phyloP scores from a whole-genome alignment of 1,140 invertebrate species.

The Latrodectus geometricus region DNA sequence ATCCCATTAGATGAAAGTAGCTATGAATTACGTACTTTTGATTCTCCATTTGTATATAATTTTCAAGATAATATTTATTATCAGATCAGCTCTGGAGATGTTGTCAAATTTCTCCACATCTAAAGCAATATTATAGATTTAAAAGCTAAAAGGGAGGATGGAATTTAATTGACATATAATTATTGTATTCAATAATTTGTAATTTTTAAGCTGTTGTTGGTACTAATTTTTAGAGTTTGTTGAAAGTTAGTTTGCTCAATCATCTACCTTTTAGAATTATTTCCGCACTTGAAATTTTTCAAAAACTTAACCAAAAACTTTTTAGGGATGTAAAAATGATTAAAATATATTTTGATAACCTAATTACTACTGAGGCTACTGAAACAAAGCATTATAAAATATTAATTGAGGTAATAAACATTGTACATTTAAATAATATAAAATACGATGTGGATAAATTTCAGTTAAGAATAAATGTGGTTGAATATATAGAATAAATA shows the following conservation, averaged over 20 bases:
- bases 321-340: background rate
- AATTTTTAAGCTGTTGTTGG: too few relatives aligned
- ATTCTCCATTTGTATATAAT: too few relatives aligned
- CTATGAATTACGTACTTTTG: slow-evolving; percentile 27
- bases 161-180: too few relatives aligned
- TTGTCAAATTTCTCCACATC: too few relatives aligned
- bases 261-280: slow-evolving; percentile 71
- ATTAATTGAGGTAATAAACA: background rate
- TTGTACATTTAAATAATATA: background rate
- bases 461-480: slow-evolving; percentile 39
- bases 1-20: background rate
- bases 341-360: slow-evolving; percentile 43
- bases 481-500: slow-evolving; percentile 46
- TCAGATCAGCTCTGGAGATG: too few relatives aligned
- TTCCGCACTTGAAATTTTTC: slow-evolving; percentile 67
- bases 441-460: slow-evolving; percentile 53
- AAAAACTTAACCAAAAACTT: background rate
- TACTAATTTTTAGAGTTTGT: too few relatives aligned
- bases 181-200: too few relatives aligned
- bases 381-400: slow-evolving; percentile 11
- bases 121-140: too few relatives aligned
- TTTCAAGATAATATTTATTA: too few relatives aligned
- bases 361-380: slow-evolving; percentile 25
- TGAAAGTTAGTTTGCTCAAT: slow-evolving; percentile 65
- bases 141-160: slow-evolving; percentile 64